Percentiles rank a stretch among this genome's conserved stretches.
Conservation (phyloP, 2,797 vertebrate genomes). For the Silurus lanzhouensis region DNA sequence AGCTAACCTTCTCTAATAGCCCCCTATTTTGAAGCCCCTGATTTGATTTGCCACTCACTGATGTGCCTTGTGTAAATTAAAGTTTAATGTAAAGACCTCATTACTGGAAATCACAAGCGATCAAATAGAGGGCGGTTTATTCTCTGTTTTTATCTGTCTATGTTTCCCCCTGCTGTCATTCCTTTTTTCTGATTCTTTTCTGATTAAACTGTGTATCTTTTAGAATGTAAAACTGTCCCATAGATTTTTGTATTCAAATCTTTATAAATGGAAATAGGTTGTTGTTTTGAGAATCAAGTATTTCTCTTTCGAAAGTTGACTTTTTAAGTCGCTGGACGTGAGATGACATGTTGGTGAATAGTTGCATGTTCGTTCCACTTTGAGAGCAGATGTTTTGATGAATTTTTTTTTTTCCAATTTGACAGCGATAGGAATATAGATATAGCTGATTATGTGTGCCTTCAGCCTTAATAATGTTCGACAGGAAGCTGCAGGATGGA, state of each 20-base stretch:
- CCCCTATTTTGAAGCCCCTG: slow-evolving; percentile 70
- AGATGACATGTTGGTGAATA: slow-evolving; percentile 37
- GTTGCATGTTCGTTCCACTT: slow-evolving; percentile 44
- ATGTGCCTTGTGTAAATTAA: slow-evolving; percentile 74
- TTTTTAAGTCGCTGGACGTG: background rate
- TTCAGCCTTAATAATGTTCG: background rate
- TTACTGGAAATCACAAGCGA: slow-evolving; percentile 75
- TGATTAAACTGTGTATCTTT: too few species aligned
- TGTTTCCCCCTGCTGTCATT: slow-evolving; percentile 48
- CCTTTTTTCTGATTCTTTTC: slow-evolving; percentile 28
- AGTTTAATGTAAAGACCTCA: slow-evolving; percentile 77
- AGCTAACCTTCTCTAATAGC: slow-evolving; percentile 71
- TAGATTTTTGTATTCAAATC: background rate
- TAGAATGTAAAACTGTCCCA: too few species aligned
- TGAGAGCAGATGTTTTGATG: slow-evolving; percentile 45
- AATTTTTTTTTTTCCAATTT: background rate
- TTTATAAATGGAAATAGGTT: background rate
- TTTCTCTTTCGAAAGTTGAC: slow-evolving; percentile 20
- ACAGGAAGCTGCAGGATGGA: background rate
- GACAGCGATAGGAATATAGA: background rate
- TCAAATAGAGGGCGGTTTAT: slow-evolving; percentile 69
- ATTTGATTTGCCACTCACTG: slow-evolving; percentile 73
- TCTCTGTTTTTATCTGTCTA: slow-evolving; percentile 52
- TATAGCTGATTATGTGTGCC: background rate
- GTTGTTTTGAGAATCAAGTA: slow-evolving; percentile 12